Base-by-base conservation (phyloP, 2,113 vertebrate genomes). In the Rhagologus leucostigma region DNA sequence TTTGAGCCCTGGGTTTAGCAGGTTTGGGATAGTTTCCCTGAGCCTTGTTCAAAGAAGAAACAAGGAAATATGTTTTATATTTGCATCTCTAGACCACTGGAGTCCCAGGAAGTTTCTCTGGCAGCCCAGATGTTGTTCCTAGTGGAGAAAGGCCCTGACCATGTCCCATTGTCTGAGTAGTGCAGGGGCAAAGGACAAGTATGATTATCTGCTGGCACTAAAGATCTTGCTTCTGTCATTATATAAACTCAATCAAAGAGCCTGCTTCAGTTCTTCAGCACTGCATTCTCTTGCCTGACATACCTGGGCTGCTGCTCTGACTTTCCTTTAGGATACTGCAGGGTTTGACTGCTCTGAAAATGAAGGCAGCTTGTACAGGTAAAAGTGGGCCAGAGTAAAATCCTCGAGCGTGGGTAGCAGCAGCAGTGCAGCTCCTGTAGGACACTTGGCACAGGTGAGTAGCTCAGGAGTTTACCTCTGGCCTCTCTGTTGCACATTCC, bases 91-190 rank as follows among this genome's bases (percentile, higher is more conserved):
- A 62, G 32, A 64, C 18, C 14, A 70, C 32, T 41, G 16, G 41
- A 69, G 42, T 42, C 13, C 17, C 59, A 62, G 23, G 18, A 52
- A 89, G 7, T 67, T 70, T 76, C 29, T 73, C 35, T 27, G 10
- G 23, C 27, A 79, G 30, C 35, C 9, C 17, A 85, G 11, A 41
- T 20, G 3, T 30, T 78, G 13, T 21, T 80, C 15, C 50, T 32
- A 46, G 13, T 11, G 55, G 44, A 42, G 44, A 69, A 76, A 50
- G n/a, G 26, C 33, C 27, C 21, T 39, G 55, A 50, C 32, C 8
- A 3, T 17, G 3, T 50, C 23, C 11, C 1, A 0, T 32, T 60
- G 9, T 69, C 46, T 0, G 3, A 37, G 4, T 16, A 84, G 37
- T 9, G 11, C 35, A 52, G 30, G 18, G 6, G 14, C 0, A 5